A percentile compares a stretch with the other conserved stretches of the same genome.
phyloP scores from a whole-genome alignment of 2,797 vertebrate species.

The Spheniscus humboldti region DNA sequence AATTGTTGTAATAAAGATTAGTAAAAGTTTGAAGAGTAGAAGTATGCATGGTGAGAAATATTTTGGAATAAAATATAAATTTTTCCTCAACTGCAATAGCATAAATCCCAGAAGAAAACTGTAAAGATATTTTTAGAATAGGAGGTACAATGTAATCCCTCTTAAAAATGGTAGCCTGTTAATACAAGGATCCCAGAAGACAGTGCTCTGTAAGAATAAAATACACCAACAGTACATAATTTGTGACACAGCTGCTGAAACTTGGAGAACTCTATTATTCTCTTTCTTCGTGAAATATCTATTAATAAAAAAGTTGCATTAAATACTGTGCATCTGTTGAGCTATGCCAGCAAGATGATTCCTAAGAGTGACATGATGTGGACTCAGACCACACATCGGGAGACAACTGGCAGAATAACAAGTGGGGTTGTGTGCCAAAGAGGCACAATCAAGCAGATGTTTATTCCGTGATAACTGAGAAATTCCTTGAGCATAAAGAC shows the following conservation, averaged over 20 bases:
- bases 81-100: not conserved
- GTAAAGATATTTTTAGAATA: not conserved
- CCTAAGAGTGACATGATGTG: not conserved
- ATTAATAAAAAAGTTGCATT: not conserved
- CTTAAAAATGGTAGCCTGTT: not conserved
- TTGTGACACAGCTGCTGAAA: not conserved
- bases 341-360: not conserved
- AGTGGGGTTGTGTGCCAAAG: not conserved
- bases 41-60: not conserved
- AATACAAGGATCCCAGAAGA: not conserved
- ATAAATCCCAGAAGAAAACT: not conserved
- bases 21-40: not conserved
- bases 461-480: not conserved
- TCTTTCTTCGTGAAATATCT: not conserved
- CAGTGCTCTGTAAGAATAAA: not conserved
- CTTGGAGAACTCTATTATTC: not conserved
- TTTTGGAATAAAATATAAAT: not conserved
- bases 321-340: not conserved
- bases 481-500: not conserved
- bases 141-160: not conserved
- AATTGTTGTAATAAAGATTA: not conserved
- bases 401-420: conserved; percentile 1
- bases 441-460: not conserved
- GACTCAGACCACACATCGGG: not conserved
- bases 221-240: not conserved